Evolutionary conservation across 2,113 vertebrate genomes (phyloP).

Genomic region (Polypterus senegalus): DNA sequence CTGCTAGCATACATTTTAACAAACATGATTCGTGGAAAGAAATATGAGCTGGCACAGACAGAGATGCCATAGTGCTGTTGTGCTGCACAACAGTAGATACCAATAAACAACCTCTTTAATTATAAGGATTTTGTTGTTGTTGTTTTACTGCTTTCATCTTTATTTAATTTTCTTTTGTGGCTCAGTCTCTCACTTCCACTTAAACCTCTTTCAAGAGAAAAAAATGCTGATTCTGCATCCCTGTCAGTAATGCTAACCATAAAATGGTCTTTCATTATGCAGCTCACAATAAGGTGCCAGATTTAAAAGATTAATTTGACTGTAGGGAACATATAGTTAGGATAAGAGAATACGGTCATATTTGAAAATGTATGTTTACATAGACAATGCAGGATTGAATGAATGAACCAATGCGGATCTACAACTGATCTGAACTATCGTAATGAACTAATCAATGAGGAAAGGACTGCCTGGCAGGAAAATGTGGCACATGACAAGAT

Average conservation of each 20-base stretch:
- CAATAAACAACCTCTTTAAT: conserved; percentile 24
- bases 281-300: conserved; percentile 29
- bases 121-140: conserved; percentile 33
- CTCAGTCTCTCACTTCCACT: conserved; percentile 40
- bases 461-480: too few species aligned
- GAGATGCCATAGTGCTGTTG: conserved; percentile 15
- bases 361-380: too few species aligned
- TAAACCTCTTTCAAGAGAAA: conserved; percentile 46
- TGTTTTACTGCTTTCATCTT: conserved; percentile 48
- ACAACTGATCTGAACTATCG: too few species aligned
- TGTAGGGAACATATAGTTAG: too few species aligned
- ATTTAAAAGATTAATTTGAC: not conserved
- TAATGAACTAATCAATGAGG: too few species aligned
- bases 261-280: conserved; percentile 42
- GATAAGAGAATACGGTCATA: too few species aligned
- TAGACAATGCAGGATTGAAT: too few species aligned
- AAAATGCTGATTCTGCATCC: conserved; percentile 59
- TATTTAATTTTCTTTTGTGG: conserved; percentile 46
- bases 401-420: too few species aligned
- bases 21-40: not conserved
- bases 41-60: conserved; percentile 15
- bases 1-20: not conserved
- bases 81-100: conserved; percentile 13
- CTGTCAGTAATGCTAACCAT: conserved; percentile 40
- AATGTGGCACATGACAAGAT: too few species aligned